Evolutionary conservation across 1,140 invertebrate genomes (phyloP), one percentile per base, ranked within the genome.

Genomic region (Formica selysi): DNA sequence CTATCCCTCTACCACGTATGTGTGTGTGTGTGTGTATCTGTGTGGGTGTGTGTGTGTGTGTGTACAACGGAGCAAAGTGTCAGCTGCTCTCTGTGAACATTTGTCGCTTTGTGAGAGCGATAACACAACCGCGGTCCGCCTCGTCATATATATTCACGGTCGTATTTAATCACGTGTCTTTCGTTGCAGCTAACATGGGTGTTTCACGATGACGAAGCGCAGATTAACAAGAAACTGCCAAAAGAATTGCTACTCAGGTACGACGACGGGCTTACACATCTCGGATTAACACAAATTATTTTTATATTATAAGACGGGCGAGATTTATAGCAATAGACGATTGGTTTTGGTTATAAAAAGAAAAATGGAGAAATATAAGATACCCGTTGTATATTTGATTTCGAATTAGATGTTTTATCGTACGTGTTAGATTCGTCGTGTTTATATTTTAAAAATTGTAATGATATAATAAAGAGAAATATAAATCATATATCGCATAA

Each of bases 181-280:
- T 89, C 83, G 44, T 89, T 94, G 4, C 92, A 95, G 95, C 92
- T 96, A 92, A 95, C 96, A 92, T 95, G 96, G 94, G 95, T 96
- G 88, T 96, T 96, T 94, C 94, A 96, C 85, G 97, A 98, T 89
- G 98, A 98, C 95, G 98, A 99, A 93, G 97, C 97, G 86, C 96
- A 97, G 94, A 99, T 99, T 92, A 99, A 99, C 95, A 98, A 98
- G 94, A 99, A 99, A 96, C 96, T 99, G 93, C 99, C 99, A 89
- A 99, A 99, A 94, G 99, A 99, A 96, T 96, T 99, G 76, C 95
- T 99, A 76, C 96, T 99, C 91, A 96, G 98, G 97, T 97, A 95
- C 36, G 8, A 64, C 76, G 81, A 29, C 26, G 8, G n/a, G 44
- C 10, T 19, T 0, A 51, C 44, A 16, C 48, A 19, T 51, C 10